phyloP scores from a whole-genome alignment of 2,797 vertebrate genomes.

The Cossypha heuglini region DNA sequence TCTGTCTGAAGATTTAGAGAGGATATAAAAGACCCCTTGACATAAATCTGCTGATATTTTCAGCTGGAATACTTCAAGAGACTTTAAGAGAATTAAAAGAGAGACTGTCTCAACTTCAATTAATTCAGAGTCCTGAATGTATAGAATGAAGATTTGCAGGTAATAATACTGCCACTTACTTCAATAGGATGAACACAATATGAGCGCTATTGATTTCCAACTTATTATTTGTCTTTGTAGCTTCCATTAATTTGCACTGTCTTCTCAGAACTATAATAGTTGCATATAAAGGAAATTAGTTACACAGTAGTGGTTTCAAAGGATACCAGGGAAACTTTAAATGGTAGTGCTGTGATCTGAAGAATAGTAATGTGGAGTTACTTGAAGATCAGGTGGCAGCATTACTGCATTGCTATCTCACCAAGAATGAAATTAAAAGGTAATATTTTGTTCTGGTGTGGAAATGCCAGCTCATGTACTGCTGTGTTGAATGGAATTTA shows the following conservation, averaged over 20 bases:
- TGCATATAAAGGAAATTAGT: not conserved
- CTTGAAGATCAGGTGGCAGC: not conserved
- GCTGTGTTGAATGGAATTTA: slow-evolving; percentile 63
- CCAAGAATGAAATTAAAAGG: slow-evolving; percentile 48
- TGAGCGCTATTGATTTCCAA: not conserved
- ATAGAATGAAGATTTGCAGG: not conserved
- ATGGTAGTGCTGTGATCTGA: not conserved
- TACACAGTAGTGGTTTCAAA: not conserved
- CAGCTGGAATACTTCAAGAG: not conserved
- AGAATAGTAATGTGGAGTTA: not conserved
- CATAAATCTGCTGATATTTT: not conserved
- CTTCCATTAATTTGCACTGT: not conserved
- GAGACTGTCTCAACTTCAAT: not conserved
- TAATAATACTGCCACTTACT: not conserved
- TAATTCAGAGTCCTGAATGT: not conserved
- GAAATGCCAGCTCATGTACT: not conserved
- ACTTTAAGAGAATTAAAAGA: not conserved
- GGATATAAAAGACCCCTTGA: not conserved
- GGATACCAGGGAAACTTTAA: not conserved
- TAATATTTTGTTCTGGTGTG: slow-evolving; percentile 27
- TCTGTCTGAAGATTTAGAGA: not conserved
- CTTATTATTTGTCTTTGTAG: not conserved
- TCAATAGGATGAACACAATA: not conserved
- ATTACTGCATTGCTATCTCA: slow-evolving; percentile 42
- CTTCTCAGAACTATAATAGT: not conserved